These are phyloP conservation scores for Microplitis mediator DNA, from an alignment of 1,140 invertebrate genomes.

Conservation along the genomic window DNA sequence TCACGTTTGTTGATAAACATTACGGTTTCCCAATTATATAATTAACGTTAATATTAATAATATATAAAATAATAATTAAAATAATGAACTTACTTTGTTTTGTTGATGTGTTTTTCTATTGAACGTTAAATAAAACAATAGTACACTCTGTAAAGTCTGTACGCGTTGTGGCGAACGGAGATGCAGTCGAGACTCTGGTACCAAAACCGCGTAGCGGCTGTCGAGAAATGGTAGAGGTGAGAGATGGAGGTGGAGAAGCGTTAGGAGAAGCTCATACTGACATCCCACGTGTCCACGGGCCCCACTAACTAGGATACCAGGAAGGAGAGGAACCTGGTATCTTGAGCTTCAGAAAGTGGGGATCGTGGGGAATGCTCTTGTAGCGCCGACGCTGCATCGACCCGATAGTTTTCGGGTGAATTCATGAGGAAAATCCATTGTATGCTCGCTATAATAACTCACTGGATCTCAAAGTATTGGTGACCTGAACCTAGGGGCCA, in stretches of 20 bases:
- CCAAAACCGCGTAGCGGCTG: conserved; percentile 4
- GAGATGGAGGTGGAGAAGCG: conserved; percentile 8
- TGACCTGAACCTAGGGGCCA: neutral
- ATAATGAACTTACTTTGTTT: conserved; percentile 25
- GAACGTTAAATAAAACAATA: neutral
- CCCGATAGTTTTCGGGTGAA: conserved; percentile 30
- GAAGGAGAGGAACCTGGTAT: neutral
- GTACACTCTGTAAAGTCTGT: conserved; percentile 42
- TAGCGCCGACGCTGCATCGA: conserved; percentile 54
- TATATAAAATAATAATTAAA: no score
- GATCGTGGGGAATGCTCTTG: conserved; percentile 16
- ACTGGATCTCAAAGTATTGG: neutral
- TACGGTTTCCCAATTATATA: no score
- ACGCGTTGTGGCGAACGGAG: conserved; percentile 41
- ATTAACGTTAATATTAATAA: no score
- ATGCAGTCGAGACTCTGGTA: conserved; percentile 40
- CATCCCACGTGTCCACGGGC: neutral
- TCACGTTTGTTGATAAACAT: no score
- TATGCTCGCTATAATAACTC: neutral
- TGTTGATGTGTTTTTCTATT: neutral
- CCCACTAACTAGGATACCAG: neutral
- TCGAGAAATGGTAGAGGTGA: neutral
- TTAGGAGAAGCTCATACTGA: neutral
- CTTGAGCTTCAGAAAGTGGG: neutral
- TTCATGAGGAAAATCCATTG: neutral